Percentiles rank a stretch among this genome's conserved stretches.
These are phyloP conservation scores for Drosophila neotestacea DNA, from an alignment of 2,888 invertebrate species.

Conservation along the genomic window DNA sequence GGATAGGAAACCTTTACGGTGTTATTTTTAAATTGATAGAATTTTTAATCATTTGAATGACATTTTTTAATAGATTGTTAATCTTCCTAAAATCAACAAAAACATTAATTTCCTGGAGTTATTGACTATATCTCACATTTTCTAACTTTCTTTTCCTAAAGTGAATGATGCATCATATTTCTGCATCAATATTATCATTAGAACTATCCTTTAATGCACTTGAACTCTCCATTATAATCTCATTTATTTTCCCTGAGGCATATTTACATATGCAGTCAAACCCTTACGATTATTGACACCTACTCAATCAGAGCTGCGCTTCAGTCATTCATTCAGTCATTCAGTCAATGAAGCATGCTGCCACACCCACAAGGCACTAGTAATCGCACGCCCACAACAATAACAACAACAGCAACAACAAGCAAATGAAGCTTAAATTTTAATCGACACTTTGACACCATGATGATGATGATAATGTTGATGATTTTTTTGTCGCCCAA, in stretches of 20 bases:
- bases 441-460: constrained; percentile 72
- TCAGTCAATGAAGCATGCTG: constrained; percentile 37
- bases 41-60: no score
- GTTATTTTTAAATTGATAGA: no score
- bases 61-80: no score
- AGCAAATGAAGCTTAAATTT: constrained; percentile 79
- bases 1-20: no score
- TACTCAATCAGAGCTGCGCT: constrained; percentile 61
- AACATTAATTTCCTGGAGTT: no score
- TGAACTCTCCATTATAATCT: not conserved
- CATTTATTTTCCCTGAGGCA: not conserved
- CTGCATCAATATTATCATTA: not conserved
- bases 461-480: constrained; percentile 77
- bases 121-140: no score
- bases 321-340: constrained; percentile 19
- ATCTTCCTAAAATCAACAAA: no score
- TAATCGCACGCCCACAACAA: constrained; percentile 34
- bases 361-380: constrained; percentile 30
- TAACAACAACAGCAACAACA: constrained; percentile 7
- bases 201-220: not conserved
- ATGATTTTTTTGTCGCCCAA: constrained; percentile 68
- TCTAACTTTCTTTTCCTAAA: no score
- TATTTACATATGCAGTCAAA: constrained; percentile 22
- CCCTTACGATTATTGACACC: constrained; percentile 64
- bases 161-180: not conserved